Evolutionary conservation across 1,140 invertebrate species (phyloP).

Genomic region (Matsumurasca onukii): DNA sequence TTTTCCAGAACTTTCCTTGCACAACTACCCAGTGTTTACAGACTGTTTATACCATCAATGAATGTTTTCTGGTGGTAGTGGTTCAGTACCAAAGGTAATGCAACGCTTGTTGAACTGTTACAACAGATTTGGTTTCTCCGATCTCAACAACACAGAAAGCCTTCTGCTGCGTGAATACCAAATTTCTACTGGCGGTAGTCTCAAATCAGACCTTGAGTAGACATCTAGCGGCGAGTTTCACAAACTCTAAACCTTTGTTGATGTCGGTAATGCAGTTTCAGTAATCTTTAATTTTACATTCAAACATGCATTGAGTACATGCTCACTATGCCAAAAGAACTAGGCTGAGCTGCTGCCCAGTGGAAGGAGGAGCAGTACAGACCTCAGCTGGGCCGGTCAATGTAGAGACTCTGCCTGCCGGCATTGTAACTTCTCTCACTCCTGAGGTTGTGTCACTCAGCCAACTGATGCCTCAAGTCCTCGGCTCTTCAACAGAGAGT

Average conservation of each 20-base stretch:
- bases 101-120: conserved; percentile 19
- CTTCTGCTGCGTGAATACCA: conserved; percentile 18
- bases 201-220: background rate
- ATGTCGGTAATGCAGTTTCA: conserved; percentile 9
- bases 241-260: conserved; percentile 5
- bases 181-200: background rate
- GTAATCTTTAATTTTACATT: no score
- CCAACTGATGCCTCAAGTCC: background rate
- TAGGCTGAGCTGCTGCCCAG: background rate
- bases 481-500: conserved; percentile 32
- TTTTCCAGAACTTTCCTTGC: conserved; percentile 23
- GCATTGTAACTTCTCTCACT: background rate
- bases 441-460: background rate
- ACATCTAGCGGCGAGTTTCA: conserved; percentile 1
- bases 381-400: background rate
- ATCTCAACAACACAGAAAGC: conserved; percentile 27
- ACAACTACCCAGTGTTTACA: conserved; percentile 23
- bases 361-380: conserved; percentile 3
- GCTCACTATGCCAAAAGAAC: no score
- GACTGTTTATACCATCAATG: conserved; percentile 20
- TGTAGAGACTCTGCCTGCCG: background rate
- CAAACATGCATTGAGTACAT: no score
- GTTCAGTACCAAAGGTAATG: conserved; percentile 13
- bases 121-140: conserved; percentile 15
- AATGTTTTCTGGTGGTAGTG: conserved; percentile 25